Percentiles rank a stretch among this genome's conserved stretches.
phyloP scores from a whole-genome alignment of 1,140 invertebrate species.

The Colletes latitarsis region DNA sequence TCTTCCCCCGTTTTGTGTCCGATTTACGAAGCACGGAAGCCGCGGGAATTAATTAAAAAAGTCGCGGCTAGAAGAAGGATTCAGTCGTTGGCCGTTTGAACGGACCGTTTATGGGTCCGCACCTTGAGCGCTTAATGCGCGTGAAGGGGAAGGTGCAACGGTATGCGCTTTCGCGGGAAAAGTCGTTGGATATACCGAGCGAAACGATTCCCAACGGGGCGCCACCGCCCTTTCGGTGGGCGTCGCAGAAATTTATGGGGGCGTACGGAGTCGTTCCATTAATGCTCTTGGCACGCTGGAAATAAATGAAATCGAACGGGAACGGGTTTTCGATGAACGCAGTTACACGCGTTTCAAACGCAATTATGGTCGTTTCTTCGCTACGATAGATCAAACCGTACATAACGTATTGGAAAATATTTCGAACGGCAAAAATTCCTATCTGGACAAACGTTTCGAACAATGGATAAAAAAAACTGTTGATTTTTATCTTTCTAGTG shows the following conservation, averaged over 20 bases:
- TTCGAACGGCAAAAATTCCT: too few species aligned
- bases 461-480: too few species aligned
- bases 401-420: too few species aligned
- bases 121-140: not conserved
- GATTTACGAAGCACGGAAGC: not conserved
- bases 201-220: constrained; percentile 14
- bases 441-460: too few species aligned
- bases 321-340: constrained; percentile 1
- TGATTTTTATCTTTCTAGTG: too few species aligned
- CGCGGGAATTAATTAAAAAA: not conserved
- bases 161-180: not conserved
- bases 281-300: not conserved
- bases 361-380: not conserved
- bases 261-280: constrained; percentile 27
- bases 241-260: constrained; percentile 19
- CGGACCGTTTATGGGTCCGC: not conserved
- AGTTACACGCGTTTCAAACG: not conserved
- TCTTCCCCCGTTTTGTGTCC: not conserved
- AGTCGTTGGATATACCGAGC: not conserved
- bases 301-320: constrained; percentile 24
- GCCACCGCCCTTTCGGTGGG: constrained; percentile 28
- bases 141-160: not conserved
- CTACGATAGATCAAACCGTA: too few species aligned
- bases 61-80: not conserved
- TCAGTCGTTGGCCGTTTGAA: not conserved